A percentile compares a stretch with the other conserved stretches of the same genome.
These are phyloP conservation scores for Pteropus rufus DNA, from an alignment of 2,797 vertebrate species.

Conservation along the genomic window DNA sequence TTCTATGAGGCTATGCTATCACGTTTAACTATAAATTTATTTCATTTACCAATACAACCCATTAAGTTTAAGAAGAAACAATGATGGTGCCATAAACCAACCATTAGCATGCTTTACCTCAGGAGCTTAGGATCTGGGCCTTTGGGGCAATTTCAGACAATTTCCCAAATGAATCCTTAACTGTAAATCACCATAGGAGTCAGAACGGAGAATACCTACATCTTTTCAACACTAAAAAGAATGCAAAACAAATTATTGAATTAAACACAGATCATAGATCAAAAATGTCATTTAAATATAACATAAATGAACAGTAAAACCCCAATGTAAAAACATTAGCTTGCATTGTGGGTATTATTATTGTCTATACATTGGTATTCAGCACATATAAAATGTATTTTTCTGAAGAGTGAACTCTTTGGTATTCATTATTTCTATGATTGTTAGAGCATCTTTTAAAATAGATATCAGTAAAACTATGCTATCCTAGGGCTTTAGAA, in stretches of 20 bases:
- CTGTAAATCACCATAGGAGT: not conserved
- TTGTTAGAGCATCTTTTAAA: not conserved
- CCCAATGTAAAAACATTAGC: not conserved
- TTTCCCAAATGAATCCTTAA: not conserved
- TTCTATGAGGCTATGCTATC: not conserved
- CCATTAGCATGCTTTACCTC: not conserved
- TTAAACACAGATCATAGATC: not conserved
- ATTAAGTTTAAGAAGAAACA: not conserved
- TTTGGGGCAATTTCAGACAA: not conserved
- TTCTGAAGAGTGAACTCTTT: not conserved
- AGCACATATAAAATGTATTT: not conserved
- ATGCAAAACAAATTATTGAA: not conserved
- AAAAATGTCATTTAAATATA: not conserved
- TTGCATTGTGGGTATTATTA: not conserved
- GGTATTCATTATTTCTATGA: not conserved
- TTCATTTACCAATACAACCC: not conserved
- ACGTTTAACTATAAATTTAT: not conserved
- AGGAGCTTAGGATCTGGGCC: not conserved
- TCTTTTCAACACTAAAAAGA: not conserved
- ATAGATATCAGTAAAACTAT: not conserved
- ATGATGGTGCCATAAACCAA: not conserved
- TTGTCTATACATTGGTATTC: not conserved
- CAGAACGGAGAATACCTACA: not conserved
- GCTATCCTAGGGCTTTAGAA: not conserved
- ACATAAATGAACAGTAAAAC: not conserved